Percentiles rank a stretch among this genome's conserved stretches.
These are phyloP conservation scores for Bungarus multicinctus DNA, from an alignment of 2,113 vertebrate species.

Conservation along the genomic window DNA sequence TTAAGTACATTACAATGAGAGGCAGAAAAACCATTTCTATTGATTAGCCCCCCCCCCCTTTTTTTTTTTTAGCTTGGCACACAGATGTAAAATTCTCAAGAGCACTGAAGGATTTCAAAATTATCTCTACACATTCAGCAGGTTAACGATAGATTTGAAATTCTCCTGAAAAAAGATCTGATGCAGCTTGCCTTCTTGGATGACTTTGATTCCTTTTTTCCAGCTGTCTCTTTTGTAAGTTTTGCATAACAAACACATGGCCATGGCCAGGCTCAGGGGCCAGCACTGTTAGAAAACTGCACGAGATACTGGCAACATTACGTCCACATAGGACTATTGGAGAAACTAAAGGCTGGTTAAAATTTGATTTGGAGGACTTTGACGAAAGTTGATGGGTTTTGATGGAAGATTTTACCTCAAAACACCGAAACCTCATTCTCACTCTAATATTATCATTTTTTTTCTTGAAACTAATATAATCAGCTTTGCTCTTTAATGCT, in stretches of 20 bases:
- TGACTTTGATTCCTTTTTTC: background rate
- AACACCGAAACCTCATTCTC: background rate
- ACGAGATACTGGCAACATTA: background rate
- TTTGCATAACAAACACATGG: background rate
- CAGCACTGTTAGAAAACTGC: background rate
- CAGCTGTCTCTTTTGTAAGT: background rate
- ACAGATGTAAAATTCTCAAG: background rate
- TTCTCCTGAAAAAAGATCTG: background rate
- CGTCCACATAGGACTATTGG: background rate
- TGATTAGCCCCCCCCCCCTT: background rate
- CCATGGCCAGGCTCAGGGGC: background rate
- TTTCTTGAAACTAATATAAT: background rate
- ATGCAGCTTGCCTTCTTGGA: background rate
- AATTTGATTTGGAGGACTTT: background rate
- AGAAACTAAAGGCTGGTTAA: background rate
- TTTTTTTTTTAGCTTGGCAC: background rate
- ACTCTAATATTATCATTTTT: background rate
- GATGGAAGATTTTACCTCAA: background rate
- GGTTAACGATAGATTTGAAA: background rate
- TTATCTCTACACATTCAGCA: background rate
- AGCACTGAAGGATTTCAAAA: background rate
- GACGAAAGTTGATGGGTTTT: background rate
- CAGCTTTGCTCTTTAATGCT: background rate
- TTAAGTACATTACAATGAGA: background rate
- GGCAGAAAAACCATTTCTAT: background rate